Evolutionary conservation across 2,888 invertebrate species (phyloP).

Genomic region (Lypha dubia): DNA sequence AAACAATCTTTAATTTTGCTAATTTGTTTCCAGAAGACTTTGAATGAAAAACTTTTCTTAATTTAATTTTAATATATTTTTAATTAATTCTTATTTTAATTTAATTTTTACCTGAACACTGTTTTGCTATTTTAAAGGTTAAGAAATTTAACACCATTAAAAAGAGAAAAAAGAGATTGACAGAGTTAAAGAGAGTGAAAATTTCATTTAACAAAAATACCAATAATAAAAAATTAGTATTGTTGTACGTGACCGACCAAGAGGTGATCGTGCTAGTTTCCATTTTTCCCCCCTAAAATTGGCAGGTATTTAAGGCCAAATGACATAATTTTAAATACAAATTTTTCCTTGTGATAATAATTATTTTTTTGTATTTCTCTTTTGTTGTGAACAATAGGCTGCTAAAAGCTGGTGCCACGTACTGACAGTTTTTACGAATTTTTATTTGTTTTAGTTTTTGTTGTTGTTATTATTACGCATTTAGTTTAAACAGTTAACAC

Average conservation of each 20-base stretch:
- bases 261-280: conserved; percentile 63
- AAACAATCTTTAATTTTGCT: no score
- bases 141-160: neutral
- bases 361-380: neutral
- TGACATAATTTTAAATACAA: conserved; percentile 59
- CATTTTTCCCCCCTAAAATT: conserved; percentile 62
- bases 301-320: conserved; percentile 62
- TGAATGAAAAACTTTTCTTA: no score
- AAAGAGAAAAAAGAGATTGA: neutral
- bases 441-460: neutral
- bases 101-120: no score
- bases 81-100: no score
- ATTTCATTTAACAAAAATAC: conserved; percentile 3
- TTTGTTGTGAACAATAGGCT: neutral
- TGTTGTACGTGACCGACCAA: conserved; percentile 2
- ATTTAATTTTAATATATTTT: no score
- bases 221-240: neutral
- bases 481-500: conserved; percentile 31
- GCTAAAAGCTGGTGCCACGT: neutral
- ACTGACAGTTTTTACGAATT: neutral
- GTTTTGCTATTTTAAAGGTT: neutral
- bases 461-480: conserved; percentile 6
- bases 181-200: neutral
- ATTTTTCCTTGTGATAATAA: neutral
- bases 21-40: no score